Evolutionary conservation across 2,888 invertebrate genomes (phyloP).

Genomic region (Plutella xylostella): DNA sequence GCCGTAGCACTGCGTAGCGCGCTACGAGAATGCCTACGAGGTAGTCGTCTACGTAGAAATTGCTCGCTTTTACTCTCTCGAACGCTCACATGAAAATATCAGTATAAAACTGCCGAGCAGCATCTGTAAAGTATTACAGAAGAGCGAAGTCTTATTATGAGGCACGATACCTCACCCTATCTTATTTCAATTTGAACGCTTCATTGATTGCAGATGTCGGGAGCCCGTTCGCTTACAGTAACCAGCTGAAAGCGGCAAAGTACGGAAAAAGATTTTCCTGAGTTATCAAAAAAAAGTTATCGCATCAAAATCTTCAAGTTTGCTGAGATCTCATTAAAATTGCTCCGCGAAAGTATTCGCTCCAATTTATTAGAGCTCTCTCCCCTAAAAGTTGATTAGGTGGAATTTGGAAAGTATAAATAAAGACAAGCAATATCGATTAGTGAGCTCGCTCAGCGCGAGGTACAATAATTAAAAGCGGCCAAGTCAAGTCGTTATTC

Average conservation of each 20-base stretch:
- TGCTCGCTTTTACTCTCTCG: too few species aligned
- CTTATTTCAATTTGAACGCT: slow-evolving; percentile 68
- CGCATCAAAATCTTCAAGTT: slow-evolving; percentile 57
- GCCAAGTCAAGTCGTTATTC: not conserved
- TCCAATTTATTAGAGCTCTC: slow-evolving; percentile 50
- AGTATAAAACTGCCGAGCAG: too few species aligned
- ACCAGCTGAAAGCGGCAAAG: not conserved
- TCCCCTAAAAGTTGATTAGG: slow-evolving; percentile 13
- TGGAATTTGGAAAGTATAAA: slow-evolving; percentile 38
- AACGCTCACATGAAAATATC: too few species aligned
- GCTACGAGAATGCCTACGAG: too few species aligned
- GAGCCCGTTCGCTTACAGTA: not conserved
- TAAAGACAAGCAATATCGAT: slow-evolving; percentile 46
- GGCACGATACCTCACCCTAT: slow-evolving; percentile 52
- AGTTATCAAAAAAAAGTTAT: slow-evolving; percentile 66
- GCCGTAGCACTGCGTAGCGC: too few species aligned
- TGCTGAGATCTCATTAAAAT: slow-evolving; percentile 66
- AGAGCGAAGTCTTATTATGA: slow-evolving; percentile 40
- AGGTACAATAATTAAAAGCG: slow-evolving; percentile 19
- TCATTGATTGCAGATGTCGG: slow-evolving; percentile 63
- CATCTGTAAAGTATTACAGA: slow-evolving; percentile 16
- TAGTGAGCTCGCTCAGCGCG: slow-evolving; percentile 17
- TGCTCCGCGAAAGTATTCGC: slow-evolving; percentile 58
- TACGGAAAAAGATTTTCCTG: not conserved
- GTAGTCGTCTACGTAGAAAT: too few species aligned